Evolutionary conservation across 2,797 vertebrate genomes (phyloP).

Genomic region (Emydoidea blandingii): DNA sequence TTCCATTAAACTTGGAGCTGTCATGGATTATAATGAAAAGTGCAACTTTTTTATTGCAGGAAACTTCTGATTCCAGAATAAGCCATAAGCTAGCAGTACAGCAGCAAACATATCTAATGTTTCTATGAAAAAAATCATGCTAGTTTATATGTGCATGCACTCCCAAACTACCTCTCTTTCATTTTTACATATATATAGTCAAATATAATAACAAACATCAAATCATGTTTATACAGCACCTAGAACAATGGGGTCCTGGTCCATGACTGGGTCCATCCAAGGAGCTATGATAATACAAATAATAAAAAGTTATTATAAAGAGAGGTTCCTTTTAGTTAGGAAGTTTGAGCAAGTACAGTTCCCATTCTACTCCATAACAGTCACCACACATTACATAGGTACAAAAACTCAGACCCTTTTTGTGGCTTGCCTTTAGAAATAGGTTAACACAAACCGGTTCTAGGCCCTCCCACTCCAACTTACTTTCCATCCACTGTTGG

Average conservation of each 20-base stretch:
- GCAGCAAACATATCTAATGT: slow-evolving; percentile 50
- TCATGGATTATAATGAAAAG: slow-evolving; percentile 65
- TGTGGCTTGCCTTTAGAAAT: background rate
- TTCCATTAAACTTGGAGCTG: slow-evolving; percentile 72
- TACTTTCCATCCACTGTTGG: background rate
- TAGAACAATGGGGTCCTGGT: background rate
- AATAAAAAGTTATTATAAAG: background rate
- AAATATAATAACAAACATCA: slow-evolving; percentile 13
- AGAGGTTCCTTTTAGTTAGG: background rate
- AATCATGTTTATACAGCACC: background rate
- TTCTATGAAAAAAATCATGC: slow-evolving; percentile 39
- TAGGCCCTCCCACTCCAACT: background rate
- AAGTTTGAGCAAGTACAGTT: background rate
- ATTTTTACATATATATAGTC: slow-evolving; percentile 30
- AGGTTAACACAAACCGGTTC: background rate
- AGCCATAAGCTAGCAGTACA: slow-evolving; percentile 66
- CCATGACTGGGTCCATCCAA: background rate
- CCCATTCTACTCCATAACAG: background rate
- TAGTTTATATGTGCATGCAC: slow-evolving; percentile 30
- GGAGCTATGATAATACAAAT: background rate
- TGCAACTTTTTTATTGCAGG: slow-evolving; percentile 66
- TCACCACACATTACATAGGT: background rate
- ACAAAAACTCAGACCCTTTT: background rate
- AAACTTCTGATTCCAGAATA: slow-evolving; percentile 70
- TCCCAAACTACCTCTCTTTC: slow-evolving; percentile 24